Evolutionary conservation across 2,888 invertebrate genomes (phyloP).

Genomic region (Geotrupes spiniger): DNA sequence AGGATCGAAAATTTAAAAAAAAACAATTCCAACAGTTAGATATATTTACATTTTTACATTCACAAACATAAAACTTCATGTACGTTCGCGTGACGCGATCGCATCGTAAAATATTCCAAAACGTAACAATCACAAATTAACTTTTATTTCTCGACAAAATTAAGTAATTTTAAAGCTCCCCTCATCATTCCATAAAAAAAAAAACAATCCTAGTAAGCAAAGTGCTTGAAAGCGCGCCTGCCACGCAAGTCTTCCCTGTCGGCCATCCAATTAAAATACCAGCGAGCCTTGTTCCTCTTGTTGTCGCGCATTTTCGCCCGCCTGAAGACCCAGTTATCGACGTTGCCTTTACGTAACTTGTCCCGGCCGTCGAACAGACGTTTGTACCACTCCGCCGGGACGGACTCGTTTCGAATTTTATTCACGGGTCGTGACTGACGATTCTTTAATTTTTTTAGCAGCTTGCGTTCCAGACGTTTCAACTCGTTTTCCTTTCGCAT

Average conservation of each 20-base stretch:
- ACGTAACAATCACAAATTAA: no score
- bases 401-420: constrained; percentile 11
- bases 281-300: constrained; percentile 39
- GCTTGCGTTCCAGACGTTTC: constrained; percentile 9
- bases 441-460: constrained; percentile 11
- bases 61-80: no score
- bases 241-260: constrained; percentile 32
- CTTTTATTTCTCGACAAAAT: no score
- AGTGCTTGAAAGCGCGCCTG: constrained; percentile 20
- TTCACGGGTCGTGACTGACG: constrained; percentile 4
- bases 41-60: no score
- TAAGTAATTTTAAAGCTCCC: no score
- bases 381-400: constrained; percentile 39
- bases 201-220: constrained; percentile 14
- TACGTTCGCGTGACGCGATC: no score
- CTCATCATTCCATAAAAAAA: no score
- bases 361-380: constrained; percentile 35
- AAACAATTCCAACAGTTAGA: no score
- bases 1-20: no score
- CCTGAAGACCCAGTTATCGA: constrained; percentile 38
- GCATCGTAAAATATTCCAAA: no score
- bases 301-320: constrained; percentile 33
- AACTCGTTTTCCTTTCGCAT: constrained; percentile 49
- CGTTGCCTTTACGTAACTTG: constrained; percentile 32
- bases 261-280: constrained; percentile 45